Percentiles rank a stretch among this genome's conserved stretches.
Conservation (phyloP, 2,797 vertebrate genomes). For the Capromys pilorides region DNA sequence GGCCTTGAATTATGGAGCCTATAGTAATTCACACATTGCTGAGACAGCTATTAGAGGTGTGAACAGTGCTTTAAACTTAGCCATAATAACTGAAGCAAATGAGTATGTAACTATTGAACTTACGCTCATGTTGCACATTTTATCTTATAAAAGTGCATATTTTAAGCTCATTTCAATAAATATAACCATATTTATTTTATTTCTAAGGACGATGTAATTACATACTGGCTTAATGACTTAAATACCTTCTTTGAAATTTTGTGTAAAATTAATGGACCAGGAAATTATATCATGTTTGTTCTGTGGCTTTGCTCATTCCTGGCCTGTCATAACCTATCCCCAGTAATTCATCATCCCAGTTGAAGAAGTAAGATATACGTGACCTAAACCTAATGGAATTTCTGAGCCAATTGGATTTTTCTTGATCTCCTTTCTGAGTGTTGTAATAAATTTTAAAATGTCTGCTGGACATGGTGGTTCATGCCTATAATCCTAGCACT, state of each 20-base stretch:
- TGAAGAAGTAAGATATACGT: neutral
- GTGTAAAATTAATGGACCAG: neutral
- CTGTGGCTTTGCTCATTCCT: conserved; percentile 30
- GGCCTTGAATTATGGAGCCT: neutral
- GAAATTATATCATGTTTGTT: neutral
- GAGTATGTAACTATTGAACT: neutral
- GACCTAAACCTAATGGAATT: neutral
- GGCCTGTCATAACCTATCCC: neutral
- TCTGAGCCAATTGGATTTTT: conserved; percentile 4
- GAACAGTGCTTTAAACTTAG: neutral
- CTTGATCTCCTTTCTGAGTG: neutral
- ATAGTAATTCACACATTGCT: neutral
- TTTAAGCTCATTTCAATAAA: neutral
- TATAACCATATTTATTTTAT: neutral
- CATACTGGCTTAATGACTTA: conserved; percentile 10
- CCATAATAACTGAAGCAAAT: neutral
- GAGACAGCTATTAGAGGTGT: neutral
- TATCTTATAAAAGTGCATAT: neutral
- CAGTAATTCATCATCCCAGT: neutral
- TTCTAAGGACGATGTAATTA: neutral
- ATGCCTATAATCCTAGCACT: too few relatives aligned
- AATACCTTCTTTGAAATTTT: conserved; percentile 37
- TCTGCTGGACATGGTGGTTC: neutral
- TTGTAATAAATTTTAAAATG: conserved; percentile 11
- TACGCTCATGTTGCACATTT: neutral